Evolutionary conservation across 1,140 invertebrate genomes (phyloP), one percentile per base, ranked within the genome.

Genomic region (Drosophila baimaii): DNA sequence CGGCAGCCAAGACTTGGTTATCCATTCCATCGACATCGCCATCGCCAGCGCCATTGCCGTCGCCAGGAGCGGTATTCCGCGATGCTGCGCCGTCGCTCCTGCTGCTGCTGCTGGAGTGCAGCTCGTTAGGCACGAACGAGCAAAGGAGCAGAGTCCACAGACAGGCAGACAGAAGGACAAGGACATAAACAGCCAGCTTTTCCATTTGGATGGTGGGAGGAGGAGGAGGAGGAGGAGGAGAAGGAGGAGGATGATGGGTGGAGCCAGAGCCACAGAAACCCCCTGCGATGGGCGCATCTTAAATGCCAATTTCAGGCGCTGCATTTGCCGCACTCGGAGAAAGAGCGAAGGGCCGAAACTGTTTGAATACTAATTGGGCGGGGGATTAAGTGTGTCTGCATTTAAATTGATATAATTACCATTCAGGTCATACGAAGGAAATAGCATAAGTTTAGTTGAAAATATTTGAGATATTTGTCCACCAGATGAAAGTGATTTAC

Each of bases 111-210:
- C 25, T 71, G 76, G 72, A 88, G 83, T 88, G 83, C 83, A 88
- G 84, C 83, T 88, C 83, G 83, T 88, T 88, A 88, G 83, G 83
- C 84, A 88, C 83, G 83, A 88, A 83, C 83, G 83, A 88, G 79
- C 84, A 89, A 66, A 68, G 71, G 74, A 81, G 64, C 82, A 52
- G 63, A 71, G 23, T 31, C 29, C 61, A 46, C 39, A 73, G 68
- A 66, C 66, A 74, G 70, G 66, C 63, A 39, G 68, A 55, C 27
- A 35, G 49, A 17, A 31, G 41, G 52, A 63, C 79, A 88, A 79
- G 83, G 84, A 83, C 83, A 86, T 83, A 79, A 86, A 77, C 76
- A 86, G 83, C 79, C 55, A 66, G 61, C 44, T 66, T 35, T 31
- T 49, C 65, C 61, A 33, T 17, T 25, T n/a, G 51, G 65, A n/a